These are phyloP conservation scores for Choristoneura fumiferana DNA, from an alignment of 1,140 invertebrate species.

Conservation along the genomic window DNA sequence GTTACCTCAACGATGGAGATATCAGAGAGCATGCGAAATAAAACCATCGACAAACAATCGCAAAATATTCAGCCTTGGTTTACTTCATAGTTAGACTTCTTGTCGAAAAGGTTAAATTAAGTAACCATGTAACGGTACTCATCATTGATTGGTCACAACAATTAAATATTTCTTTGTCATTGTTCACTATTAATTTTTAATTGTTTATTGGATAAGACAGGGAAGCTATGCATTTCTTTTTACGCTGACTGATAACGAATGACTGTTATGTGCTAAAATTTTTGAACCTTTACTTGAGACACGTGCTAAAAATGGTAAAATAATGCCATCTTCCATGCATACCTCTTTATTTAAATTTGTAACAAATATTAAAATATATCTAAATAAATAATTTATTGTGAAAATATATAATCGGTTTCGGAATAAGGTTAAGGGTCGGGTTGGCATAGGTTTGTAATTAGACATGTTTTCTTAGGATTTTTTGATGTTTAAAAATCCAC, in stretches of 20 bases:
- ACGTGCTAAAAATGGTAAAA: too few species aligned
- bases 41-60: too few species aligned
- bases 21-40: too few species aligned
- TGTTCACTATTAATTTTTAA: not conserved
- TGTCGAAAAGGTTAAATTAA: too few species aligned
- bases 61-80: too few species aligned
- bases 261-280: constrained; percentile 15
- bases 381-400: not conserved
- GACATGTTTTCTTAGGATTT: constrained; percentile 9
- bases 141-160: too few species aligned
- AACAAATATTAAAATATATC: not conserved
- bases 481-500: constrained; percentile 3
- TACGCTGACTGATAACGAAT: constrained; percentile 14
- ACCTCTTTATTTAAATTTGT: too few species aligned
- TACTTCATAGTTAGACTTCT: too few species aligned
- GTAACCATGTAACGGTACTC: too few species aligned
- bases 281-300: constrained; percentile 4
- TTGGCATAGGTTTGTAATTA: constrained; percentile 2
- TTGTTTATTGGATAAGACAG: constrained; percentile 32
- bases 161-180: too few species aligned
- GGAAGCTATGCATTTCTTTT: constrained; percentile 26
- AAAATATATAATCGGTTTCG: not conserved
- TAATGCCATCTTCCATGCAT: too few species aligned
- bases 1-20: too few species aligned
- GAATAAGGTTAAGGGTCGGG: constrained; percentile 2